A percentile compares a stretch with the other conserved stretches of the same genome.
Evolutionary conservation across 92 coral and sea anemone species (phyloP).

Genomic region (Zoanthus sansibaricus): DNA sequence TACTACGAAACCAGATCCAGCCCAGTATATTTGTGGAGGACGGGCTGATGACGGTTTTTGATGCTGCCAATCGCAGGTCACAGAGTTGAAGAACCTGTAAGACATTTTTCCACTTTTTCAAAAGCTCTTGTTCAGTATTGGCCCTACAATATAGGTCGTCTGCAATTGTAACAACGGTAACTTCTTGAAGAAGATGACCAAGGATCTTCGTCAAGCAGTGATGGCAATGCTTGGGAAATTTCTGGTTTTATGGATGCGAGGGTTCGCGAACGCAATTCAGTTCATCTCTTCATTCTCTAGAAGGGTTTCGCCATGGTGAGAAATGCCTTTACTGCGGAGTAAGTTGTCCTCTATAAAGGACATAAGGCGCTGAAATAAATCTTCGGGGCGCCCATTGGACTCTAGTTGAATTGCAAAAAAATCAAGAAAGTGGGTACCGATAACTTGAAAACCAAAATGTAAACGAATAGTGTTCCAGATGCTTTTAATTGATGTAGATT

Average conservation of each 20-base stretch:
- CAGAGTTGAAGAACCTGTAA: neutral
- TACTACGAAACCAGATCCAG: too few species aligned
- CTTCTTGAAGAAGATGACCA: neutral
- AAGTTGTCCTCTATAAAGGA: conserved; percentile 13
- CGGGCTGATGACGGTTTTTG: too few species aligned
- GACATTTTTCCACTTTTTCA: neutral
- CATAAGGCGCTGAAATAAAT: too few species aligned
- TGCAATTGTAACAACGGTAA: neutral
- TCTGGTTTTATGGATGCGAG: conserved; percentile 25
- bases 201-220: neutral
- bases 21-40: too few species aligned
- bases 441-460: too few species aligned
- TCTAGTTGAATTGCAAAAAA: too few species aligned
- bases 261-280: neutral
- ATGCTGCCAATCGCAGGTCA: too few species aligned
- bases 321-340: conserved; percentile 2
- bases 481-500: too few species aligned
- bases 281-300: conserved; percentile 40
- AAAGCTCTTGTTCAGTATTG: neutral
- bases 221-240: neutral
- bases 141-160: neutral
- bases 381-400: too few species aligned
- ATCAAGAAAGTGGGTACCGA: too few species aligned
- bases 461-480: too few species aligned
- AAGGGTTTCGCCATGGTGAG: conserved; percentile 42